Evolutionary conservation across 2,888 invertebrate genomes (phyloP), one percentile per base, ranked within the genome.

Genomic region (Chorisops tibialis): DNA sequence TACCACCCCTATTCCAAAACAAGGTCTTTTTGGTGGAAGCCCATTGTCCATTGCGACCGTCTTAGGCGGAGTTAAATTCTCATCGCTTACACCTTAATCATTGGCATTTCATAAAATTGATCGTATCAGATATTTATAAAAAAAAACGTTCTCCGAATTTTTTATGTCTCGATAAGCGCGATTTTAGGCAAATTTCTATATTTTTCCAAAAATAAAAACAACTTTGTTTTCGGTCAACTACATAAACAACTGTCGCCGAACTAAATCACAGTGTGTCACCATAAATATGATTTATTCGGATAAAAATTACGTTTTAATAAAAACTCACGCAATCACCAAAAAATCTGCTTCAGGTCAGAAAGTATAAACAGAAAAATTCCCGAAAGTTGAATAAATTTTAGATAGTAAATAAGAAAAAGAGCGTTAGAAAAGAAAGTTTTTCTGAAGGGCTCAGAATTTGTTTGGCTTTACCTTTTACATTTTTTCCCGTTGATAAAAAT

Each of bases 251-350:
- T 45, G 56, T 56, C 56, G 45, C 41, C 12, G 39, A 56, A 43
- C 43, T 54, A 63, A 63, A 63, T 63, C 63, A 60, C 54, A 45
- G 63, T 45, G 38, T 50, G 59, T 47, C 63, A 54, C 43, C 59
- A 49, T 63, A 60, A 63, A 63, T 52, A 59, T 63, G 63, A 63
- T 63, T 63, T 63, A 63, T 63, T 37, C 48, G 52, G 43, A 49
- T 48, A 37, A 49, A 63, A 63, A 54, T 59, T 60, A 59, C 41
- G 59, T 54, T 52, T n/a, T 63, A 18, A 60, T 43, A 59, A 54
- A 49, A 63, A 52, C 63, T 38, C 63, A 49, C 62, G 49, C 62
- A 54, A 45, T 14, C 43, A 41, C 14, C 22, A 12, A 22, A 45
- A 43, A 54, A 51, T 11, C 39, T 22, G 14, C 48, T 49, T 22